Evolutionary conservation across 1,140 invertebrate genomes (phyloP), one percentile per base, ranked within the genome.

Genomic region (Orussus abietinus): DNA sequence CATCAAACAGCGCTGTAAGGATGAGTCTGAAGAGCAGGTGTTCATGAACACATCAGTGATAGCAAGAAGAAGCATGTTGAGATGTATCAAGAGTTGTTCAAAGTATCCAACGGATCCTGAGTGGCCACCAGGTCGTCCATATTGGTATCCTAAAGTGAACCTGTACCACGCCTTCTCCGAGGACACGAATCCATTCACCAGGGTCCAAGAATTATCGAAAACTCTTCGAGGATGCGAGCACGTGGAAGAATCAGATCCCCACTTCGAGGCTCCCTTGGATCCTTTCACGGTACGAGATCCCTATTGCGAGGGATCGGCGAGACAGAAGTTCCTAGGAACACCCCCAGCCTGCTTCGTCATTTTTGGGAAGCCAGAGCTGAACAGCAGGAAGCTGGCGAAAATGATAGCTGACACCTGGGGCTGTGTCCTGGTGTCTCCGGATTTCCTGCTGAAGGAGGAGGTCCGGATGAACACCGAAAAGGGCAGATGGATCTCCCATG

Each of bases 321-420:
- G 77, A 53, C 58, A 65, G 38, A 52, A 62, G 21, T 77, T 74
- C 51, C 57, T 82, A 17, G 48, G 51, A 35, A 58, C 57, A 1
- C 70, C 69, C 38, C 79, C 80, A 6, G 66, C 67, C n/a, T 74
- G 66, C 20, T 81, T 77, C 45, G 47, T 78, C 19, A 74, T 81
- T 48, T 44, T 80, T 14, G 75, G 78, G 0, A 81, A 81, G 68
- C 75, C 78, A 3, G 76, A 73, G 3, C 52, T 75, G n/a, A 74
- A 74, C 26, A 56, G 65, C 10, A 59, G 62, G 32, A 51, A 65
- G 22, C 51, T 82, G 5, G 79, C 75, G 10, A 73, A 73, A 53
- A 55, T 67, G 20, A 56, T 82, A 14, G 69, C 79, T 1, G 70
- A 77, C 33, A 70, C 72, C 45, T 69, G 74, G 45, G 74, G 75